Conservation (phyloP, 2,797 vertebrate genomes). For the Eulemur mongoz region DNA sequence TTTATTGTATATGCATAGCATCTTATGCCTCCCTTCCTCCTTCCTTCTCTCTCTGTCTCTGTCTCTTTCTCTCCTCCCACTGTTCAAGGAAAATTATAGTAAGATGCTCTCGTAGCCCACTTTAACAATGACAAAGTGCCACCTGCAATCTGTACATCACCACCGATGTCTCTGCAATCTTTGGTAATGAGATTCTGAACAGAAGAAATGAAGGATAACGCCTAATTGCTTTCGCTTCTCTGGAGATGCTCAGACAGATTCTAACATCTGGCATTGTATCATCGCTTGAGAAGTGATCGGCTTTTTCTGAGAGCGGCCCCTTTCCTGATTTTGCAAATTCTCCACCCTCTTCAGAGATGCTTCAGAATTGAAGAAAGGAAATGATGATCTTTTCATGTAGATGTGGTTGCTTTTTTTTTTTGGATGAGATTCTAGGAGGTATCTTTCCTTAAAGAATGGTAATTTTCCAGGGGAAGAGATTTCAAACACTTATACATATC, state of each 20-base stretch:
- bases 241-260: constrained; percentile 67
- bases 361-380: neutral
- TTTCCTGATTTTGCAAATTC: neutral
- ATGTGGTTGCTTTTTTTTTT: neutral
- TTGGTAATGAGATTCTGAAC: constrained; percentile 71
- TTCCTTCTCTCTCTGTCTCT: neutral
- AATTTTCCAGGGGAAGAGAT: neutral
- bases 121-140: neutral
- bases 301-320: neutral
- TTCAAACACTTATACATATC: neutral
- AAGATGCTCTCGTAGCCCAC: neutral
- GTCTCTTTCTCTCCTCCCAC: accelerated
- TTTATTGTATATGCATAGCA: too few species aligned
- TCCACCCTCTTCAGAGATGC: neutral
- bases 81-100: neutral
- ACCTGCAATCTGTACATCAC: constrained; percentile 61
- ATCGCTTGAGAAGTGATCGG: neutral
- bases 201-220: constrained; percentile 61
- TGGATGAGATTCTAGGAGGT: neutral
- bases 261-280: constrained; percentile 57
- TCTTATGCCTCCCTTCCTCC: accelerated
- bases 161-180: constrained; percentile 58
- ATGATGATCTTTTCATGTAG: neutral
- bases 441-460: neutral
- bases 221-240: constrained; percentile 70